These are phyloP conservation scores for Acrocephalus scirpaceus DNA, from an alignment of 2,797 vertebrate species.

Conservation along the genomic window DNA sequence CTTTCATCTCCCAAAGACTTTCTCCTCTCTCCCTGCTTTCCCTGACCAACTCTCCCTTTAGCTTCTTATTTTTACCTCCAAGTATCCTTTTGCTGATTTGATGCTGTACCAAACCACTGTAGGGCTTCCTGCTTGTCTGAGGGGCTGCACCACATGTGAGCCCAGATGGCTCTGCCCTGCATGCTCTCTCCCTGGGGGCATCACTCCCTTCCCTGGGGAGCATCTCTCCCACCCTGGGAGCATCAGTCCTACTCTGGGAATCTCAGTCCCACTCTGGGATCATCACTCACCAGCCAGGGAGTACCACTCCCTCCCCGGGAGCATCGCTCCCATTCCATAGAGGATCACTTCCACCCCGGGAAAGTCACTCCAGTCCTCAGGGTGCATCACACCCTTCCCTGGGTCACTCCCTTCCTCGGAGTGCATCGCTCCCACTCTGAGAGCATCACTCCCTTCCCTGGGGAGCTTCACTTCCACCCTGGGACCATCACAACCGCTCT, in stretches of 20 bases:
- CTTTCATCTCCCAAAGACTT: conserved; percentile 23
- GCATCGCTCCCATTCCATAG: background rate
- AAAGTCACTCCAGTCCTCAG: background rate
- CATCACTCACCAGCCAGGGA: background rate
- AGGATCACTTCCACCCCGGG: background rate
- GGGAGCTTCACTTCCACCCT: background rate
- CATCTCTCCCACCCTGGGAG: background rate
- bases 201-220: background rate
- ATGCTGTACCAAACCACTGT: background rate
- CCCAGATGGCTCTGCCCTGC: fast-evolving
- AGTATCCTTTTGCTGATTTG: background rate
- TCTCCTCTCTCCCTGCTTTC: background rate
- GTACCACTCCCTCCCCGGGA: fast-evolving
- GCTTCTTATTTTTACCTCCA: background rate
- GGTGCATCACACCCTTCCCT: background rate
- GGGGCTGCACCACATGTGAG: fast-evolving
- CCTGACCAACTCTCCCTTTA: background rate
- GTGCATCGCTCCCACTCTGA: fast-evolving
- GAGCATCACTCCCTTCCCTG: background rate
- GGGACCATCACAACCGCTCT: no score
- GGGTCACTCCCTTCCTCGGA: background rate
- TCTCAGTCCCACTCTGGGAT: background rate
- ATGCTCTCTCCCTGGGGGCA: no score
- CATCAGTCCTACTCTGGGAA: background rate
- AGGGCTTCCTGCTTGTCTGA: background rate